These are phyloP conservation scores for Drosophila quinaria DNA, from an alignment of 2,888 invertebrate genomes.

Conservation along the genomic window DNA sequence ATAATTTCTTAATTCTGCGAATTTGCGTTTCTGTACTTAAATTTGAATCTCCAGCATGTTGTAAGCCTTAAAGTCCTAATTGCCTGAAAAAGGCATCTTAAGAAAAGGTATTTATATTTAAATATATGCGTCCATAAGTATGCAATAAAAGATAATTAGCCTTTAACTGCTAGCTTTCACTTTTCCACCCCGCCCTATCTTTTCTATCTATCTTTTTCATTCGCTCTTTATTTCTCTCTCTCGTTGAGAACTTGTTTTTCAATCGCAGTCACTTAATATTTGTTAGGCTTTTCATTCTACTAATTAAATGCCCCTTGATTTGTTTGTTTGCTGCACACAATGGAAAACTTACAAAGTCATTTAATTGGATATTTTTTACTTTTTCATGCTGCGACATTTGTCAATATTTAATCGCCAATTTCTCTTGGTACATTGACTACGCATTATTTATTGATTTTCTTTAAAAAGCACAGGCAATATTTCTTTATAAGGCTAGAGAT, in stretches of 20 bases:
- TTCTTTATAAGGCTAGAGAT: too few relatives aligned
- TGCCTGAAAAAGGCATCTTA: conserved; percentile 19
- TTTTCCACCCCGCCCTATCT: neutral
- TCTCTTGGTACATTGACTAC: conserved; percentile 13
- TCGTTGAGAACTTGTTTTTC: neutral
- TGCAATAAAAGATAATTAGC: conserved; percentile 10
- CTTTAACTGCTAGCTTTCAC: conserved; percentile 4
- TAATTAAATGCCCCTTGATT: conserved; percentile 65
- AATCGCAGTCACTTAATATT: conserved; percentile 1
- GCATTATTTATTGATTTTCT: conserved; percentile 58
- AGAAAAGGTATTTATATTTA: conserved; percentile 2
- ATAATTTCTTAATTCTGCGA: neutral
- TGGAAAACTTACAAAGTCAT: conserved; percentile 10
- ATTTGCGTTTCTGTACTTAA: neutral
- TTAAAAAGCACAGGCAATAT: conserved; percentile 3
- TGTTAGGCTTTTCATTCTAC: conserved; percentile 31
- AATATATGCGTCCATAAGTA: conserved; percentile 10
- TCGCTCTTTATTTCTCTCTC: neutral
- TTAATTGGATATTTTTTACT: conserved; percentile 15
- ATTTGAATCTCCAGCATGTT: neutral
- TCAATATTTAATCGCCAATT: conserved; percentile 44
- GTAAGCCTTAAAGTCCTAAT: conserved; percentile 5
- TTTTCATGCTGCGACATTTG: conserved; percentile 31
- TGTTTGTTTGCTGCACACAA: conserved; percentile 21
- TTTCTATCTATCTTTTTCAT: neutral